A percentile compares a stretch with the other conserved stretches of the same genome.
phyloP scores from a whole-genome alignment of 2,113 vertebrate genomes.

The Elaphurus davidianus region DNA sequence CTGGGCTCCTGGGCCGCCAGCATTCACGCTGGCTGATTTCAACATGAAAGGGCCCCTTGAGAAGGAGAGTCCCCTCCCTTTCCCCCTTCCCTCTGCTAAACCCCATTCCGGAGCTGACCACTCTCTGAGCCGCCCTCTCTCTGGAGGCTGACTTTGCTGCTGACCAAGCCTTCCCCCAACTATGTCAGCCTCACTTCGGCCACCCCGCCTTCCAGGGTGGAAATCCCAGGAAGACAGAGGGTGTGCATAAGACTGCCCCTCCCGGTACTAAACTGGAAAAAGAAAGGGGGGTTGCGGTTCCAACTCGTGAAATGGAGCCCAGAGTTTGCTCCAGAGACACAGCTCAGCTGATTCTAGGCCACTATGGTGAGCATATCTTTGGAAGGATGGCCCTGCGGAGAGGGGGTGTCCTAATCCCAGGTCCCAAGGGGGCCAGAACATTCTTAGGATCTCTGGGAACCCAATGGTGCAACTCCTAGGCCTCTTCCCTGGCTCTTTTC shows the following conservation, averaged over 20 bases:
- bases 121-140: conserved; percentile 35
- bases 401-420: not conserved
- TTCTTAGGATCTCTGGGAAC: not conserved
- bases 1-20: conserved; percentile 66
- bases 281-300: not conserved
- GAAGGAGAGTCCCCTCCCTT: conserved; percentile 39
- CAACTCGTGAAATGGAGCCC: not conserved
- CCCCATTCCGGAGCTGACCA: conserved; percentile 66
- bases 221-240: not conserved
- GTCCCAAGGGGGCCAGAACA: not conserved
- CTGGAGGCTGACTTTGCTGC: conserved; percentile 11
- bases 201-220: not conserved
- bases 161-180: conserved; percentile 23
- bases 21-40: conserved; percentile 69
- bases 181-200: conserved; percentile 7
- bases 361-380: not conserved
- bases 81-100: conserved; percentile 55
- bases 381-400: not conserved
- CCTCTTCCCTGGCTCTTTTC: not conserved
- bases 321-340: not conserved
- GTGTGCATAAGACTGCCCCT: not conserved
- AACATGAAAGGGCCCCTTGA: conserved; percentile 75
- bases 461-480: not conserved
- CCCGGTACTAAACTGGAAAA: not conserved
- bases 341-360: not conserved